phyloP scores from a whole-genome alignment of 2,797 vertebrate genomes.

The Anguilla anguilla region DNA sequence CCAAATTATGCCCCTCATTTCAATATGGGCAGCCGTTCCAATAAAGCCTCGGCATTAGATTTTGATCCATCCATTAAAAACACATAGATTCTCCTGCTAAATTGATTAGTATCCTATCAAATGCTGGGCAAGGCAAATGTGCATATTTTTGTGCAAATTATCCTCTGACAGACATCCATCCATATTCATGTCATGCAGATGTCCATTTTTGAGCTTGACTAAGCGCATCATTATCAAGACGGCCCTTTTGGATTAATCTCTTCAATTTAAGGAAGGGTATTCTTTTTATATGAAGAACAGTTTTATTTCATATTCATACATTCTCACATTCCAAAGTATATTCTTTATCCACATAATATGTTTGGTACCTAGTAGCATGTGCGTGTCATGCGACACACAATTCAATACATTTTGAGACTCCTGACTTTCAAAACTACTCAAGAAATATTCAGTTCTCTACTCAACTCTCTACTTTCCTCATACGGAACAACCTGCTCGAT shows the following conservation, averaged over 20 bases:
- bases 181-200: constrained; percentile 17
- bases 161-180: neutral
- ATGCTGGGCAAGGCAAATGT: neutral
- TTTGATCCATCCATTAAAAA: constrained; percentile 19
- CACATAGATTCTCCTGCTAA: neutral
- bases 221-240: constrained; percentile 11
- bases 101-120: neutral
- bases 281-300: neutral
- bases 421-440: neutral
- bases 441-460: neutral
- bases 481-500: neutral
- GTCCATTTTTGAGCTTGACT: constrained; percentile 16
- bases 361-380: neutral
- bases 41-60: constrained; percentile 3
- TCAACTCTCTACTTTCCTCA: neutral
- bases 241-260: neutral
- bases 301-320: neutral
- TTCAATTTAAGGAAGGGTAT: neutral
- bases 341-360: neutral
- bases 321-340: neutral
- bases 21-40: neutral
- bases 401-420: neutral
- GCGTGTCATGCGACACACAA: neutral
- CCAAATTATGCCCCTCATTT: constrained; percentile 8
- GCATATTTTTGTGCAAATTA: constrained; percentile 9